phyloP scores from a whole-genome alignment of 2,888 invertebrate species.

The Orthosia gracilis region DNA sequence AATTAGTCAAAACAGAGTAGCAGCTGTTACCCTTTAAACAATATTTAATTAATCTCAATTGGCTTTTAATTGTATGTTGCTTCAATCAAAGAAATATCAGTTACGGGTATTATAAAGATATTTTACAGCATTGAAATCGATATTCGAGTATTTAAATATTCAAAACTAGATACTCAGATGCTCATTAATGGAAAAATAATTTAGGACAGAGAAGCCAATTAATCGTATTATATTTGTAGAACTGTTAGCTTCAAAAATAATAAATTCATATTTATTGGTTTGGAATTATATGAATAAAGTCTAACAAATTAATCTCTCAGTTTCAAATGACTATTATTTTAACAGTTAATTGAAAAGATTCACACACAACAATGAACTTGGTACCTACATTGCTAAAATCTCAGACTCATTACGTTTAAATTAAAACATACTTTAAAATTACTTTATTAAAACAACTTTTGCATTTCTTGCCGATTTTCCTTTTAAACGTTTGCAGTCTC shows the following conservation, averaged over 20 bases:
- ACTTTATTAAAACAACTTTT: slow-evolving; percentile 11
- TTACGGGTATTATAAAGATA: background rate
- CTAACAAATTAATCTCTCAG: too few relatives aligned
- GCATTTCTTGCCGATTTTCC: background rate
- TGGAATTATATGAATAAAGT: background rate
- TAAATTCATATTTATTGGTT: background rate
- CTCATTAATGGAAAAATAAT: background rate
- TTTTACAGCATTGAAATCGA: background rate
- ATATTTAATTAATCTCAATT: background rate
- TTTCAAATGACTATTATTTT: too few relatives aligned
- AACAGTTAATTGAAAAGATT: too few relatives aligned
- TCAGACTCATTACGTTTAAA: background rate
- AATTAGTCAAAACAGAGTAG: too few relatives aligned
- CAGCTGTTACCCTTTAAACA: background rate
- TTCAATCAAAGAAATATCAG: background rate
- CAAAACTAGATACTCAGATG: too few relatives aligned
- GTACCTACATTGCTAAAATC: too few relatives aligned
- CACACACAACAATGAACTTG: too few relatives aligned
- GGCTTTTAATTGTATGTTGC: background rate
- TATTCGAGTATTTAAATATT: too few relatives aligned
- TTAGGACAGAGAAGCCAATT: background rate
- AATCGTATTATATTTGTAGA: background rate
- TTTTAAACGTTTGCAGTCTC: slow-evolving; percentile 1
- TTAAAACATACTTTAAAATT: background rate
- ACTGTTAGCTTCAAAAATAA: too few relatives aligned